phyloP scores from a whole-genome alignment of 2,888 invertebrate species.

The Hedychridium roseum region DNA sequence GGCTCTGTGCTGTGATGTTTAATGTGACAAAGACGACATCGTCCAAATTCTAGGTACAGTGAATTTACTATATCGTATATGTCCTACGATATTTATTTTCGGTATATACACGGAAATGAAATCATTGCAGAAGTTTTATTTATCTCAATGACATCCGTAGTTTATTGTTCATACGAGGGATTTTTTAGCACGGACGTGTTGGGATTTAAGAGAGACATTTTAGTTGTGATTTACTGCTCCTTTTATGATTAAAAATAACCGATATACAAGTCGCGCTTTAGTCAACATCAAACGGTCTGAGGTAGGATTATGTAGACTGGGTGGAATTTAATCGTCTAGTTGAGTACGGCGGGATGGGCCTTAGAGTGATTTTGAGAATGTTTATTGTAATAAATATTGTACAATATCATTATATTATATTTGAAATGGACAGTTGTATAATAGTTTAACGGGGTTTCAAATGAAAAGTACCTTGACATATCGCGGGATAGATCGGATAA shows the following conservation, averaged over 20 bases:
- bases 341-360: slow-evolving; percentile 31
- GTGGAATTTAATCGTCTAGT: slow-evolving; percentile 30
- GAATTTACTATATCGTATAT: no score
- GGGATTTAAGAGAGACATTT: slow-evolving; percentile 22
- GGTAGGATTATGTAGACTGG: slow-evolving; percentile 24
- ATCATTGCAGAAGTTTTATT: no score
- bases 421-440: slow-evolving; percentile 44
- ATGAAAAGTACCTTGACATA: slow-evolving; percentile 41
- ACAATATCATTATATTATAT: slow-evolving; percentile 43
- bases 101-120: no score
- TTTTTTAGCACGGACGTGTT: slow-evolving; percentile 31
- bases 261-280: slow-evolving; percentile 42
- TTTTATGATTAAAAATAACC: slow-evolving; percentile 27
- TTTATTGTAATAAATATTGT: slow-evolving; percentile 49
- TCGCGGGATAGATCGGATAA: slow-evolving; percentile 35
- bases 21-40: no score
- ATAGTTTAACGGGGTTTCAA: slow-evolving; percentile 41
- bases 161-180: no score
- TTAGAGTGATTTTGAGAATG: slow-evolving; percentile 40
- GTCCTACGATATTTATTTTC: no score
- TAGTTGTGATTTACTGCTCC: no score
- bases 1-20: no score
- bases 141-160: no score
- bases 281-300: slow-evolving; percentile 26
- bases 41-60: no score